These are phyloP conservation scores for Hirtodrosophila cameraria DNA, from an alignment of 2,888 invertebrate genomes.

Conservation along the genomic window DNA sequence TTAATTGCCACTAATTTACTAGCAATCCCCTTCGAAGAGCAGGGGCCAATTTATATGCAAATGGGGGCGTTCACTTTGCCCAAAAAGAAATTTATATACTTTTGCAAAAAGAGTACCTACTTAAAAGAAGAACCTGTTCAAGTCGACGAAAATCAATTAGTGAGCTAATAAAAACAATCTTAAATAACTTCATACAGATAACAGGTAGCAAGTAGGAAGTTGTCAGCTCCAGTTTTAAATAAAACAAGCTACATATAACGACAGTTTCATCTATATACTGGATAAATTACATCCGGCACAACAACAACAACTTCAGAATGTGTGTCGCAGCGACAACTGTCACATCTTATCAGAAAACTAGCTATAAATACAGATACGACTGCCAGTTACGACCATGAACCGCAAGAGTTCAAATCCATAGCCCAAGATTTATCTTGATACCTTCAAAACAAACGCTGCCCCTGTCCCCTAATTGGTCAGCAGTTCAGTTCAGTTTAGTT, in stretches of 20 bases:
- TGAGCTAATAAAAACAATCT: slow-evolving; percentile 48
- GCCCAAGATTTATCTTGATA: slow-evolving; percentile 12
- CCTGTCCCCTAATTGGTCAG: slow-evolving; percentile 47
- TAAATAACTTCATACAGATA: slow-evolving; percentile 7
- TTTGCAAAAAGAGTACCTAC: neutral
- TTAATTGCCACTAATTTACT: slow-evolving; percentile 47
- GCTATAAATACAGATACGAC: slow-evolving; percentile 9
- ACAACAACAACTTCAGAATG: slow-evolving; percentile 3
- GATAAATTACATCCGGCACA: slow-evolving; percentile 51
- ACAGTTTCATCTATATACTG: slow-evolving; percentile 32
- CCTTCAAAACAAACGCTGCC: slow-evolving; percentile 32
- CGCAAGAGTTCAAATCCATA: slow-evolving; percentile 49
- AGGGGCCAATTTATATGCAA: slow-evolving; percentile 56
- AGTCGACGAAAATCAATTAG: slow-evolving; percentile 44
- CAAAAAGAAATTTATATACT: slow-evolving; percentile 12
- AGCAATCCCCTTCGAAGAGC: slow-evolving; percentile 27
- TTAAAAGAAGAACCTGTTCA: slow-evolving; percentile 24
- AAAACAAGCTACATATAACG: slow-evolving; percentile 15
- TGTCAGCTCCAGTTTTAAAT: slow-evolving; percentile 11
- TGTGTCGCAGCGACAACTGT: slow-evolving; percentile 12
- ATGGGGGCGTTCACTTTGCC: slow-evolving; percentile 57
- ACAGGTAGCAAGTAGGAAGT: slow-evolving; percentile 49
- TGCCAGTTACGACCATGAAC: slow-evolving; percentile 60
- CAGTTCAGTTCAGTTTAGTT: too few species aligned
- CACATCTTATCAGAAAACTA: slow-evolving; percentile 17